Percentiles rank a stretch among this genome's conserved stretches.
phyloP scores from a whole-genome alignment of 2,888 invertebrate genomes.

The Tiphia femorata region DNA sequence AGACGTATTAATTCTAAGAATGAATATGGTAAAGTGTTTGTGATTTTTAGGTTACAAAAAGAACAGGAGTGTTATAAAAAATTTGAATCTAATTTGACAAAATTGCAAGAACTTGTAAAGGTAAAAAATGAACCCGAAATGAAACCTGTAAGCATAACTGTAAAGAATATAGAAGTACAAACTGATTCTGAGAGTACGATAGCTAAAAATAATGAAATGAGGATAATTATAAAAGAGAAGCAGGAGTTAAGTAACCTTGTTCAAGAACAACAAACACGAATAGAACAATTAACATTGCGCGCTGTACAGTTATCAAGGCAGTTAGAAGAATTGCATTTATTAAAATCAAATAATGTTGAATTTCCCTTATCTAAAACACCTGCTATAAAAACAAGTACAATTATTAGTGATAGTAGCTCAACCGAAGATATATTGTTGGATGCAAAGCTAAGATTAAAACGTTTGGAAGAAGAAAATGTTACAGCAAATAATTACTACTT shows the following conservation, averaged over 20 bases:
- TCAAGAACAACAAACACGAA: constrained; percentile 58
- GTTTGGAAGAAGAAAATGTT: constrained; percentile 62
- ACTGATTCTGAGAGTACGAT: constrained; percentile 50
- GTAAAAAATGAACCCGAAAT: constrained; percentile 41
- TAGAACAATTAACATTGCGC: constrained; percentile 60
- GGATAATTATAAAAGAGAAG: constrained; percentile 52
- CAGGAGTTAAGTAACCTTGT: constrained; percentile 55
- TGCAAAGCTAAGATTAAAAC: constrained; percentile 59
- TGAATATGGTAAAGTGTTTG: background rate
- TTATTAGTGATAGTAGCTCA: constrained; percentile 64
- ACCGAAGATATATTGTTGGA: constrained; percentile 66
- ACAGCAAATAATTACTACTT: constrained; percentile 62
- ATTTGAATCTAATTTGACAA: constrained; percentile 57
- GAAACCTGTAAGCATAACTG: constrained; percentile 6
- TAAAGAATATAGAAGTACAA: constrained; percentile 54
- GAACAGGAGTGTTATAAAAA: constrained; percentile 50
- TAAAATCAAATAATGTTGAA: constrained; percentile 34
- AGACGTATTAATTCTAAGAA: background rate
- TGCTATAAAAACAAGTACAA: constrained; percentile 45
- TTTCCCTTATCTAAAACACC: constrained; percentile 33
- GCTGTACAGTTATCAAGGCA: constrained; percentile 57
- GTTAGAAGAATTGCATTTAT: constrained; percentile 56
- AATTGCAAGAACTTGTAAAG: constrained; percentile 53
- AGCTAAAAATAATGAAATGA: constrained; percentile 39
- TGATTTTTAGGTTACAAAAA: constrained; percentile 53